Percentiles rank a stretch among this genome's conserved stretches.
Conservation (phyloP, 2,888 invertebrate genomes). For the Galeopsomyia nigrocyanea region DNA sequence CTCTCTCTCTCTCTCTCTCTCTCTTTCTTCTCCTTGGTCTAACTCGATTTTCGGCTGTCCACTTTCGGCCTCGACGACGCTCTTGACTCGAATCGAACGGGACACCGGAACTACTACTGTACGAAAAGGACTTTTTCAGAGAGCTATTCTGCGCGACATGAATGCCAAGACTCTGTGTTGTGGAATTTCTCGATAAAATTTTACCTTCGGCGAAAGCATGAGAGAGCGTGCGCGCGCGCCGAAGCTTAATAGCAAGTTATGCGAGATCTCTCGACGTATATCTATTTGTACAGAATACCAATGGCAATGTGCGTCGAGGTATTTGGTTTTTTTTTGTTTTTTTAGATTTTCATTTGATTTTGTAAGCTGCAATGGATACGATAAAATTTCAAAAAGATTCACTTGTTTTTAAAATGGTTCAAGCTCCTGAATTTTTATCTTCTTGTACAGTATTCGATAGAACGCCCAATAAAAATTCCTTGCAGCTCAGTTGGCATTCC, state of each 20-base stretch:
- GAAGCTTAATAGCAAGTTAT: slow-evolving; percentile 1
- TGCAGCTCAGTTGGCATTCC: too few relatives aligned
- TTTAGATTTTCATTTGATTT: too few relatives aligned
- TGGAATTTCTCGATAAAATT: slow-evolving; percentile 20
- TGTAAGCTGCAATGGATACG: too few relatives aligned
- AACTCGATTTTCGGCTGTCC: slow-evolving; percentile 52
- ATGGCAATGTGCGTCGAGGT: too few relatives aligned
- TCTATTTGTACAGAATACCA: too few relatives aligned
- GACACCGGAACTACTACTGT: slow-evolving; percentile 23
- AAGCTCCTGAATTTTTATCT: too few relatives aligned
- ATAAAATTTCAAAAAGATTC: too few relatives aligned
- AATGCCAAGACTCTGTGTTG: background rate
- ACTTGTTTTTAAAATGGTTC: too few relatives aligned
- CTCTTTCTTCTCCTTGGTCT: slow-evolving; percentile 19
- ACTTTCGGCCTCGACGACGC: slow-evolving; percentile 42
- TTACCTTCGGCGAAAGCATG: background rate
- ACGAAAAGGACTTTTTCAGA: slow-evolving; percentile 32
- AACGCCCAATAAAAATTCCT: too few relatives aligned
- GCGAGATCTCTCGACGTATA: background rate
- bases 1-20: slow-evolving; percentile 19
- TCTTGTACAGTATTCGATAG: too few relatives aligned
- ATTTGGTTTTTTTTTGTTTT: too few relatives aligned
- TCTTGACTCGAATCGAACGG: slow-evolving; percentile 27
- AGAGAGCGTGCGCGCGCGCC: too few relatives aligned
- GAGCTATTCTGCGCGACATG: slow-evolving; percentile 11